Conservation (phyloP, 1,140 invertebrate species). For the Drosophila neocordata region DNA sequence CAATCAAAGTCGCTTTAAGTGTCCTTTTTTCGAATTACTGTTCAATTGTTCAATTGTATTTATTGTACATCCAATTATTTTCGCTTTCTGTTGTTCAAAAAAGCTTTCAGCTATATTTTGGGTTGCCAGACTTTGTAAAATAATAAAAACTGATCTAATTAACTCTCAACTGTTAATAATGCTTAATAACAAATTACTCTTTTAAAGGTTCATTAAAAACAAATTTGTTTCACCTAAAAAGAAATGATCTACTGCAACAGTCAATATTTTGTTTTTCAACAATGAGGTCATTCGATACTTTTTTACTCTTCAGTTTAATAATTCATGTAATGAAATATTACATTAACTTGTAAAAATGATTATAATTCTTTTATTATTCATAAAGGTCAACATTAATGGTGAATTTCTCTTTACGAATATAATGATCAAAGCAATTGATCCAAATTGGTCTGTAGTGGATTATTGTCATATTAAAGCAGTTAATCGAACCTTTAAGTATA, state of each 20-base stretch:
- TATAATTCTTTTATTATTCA: not conserved
- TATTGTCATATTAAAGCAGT: slow-evolving; percentile 25
- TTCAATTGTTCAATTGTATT: too few species aligned
- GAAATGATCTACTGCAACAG: not conserved
- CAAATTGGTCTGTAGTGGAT: not conserved
- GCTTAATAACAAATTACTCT: not conserved
- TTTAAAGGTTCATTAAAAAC: slow-evolving; percentile 1
- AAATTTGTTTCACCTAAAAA: not conserved
- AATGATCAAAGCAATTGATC: not conserved
- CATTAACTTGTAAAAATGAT: not conserved
- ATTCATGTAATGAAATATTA: not conserved
- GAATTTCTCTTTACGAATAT: slow-evolving; percentile 1
- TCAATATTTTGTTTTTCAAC: not conserved
- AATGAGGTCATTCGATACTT: slow-evolving; percentile 2
- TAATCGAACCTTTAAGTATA: slow-evolving; percentile 35
- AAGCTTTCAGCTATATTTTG: too few species aligned
- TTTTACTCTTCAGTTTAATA: not conserved
- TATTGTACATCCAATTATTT: too few species aligned
- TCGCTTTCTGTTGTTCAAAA: too few species aligned
- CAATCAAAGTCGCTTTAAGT: too few species aligned
- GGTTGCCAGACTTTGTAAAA: not conserved
- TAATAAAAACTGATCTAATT: not conserved
- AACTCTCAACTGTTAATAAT: not conserved
- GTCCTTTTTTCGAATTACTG: too few species aligned
- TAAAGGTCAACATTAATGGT: not conserved